Percentiles rank a stretch among this genome's conserved stretches.
phyloP scores from a whole-genome alignment of 2,888 invertebrate genomes.

The Meiosimyza platycephala region DNA sequence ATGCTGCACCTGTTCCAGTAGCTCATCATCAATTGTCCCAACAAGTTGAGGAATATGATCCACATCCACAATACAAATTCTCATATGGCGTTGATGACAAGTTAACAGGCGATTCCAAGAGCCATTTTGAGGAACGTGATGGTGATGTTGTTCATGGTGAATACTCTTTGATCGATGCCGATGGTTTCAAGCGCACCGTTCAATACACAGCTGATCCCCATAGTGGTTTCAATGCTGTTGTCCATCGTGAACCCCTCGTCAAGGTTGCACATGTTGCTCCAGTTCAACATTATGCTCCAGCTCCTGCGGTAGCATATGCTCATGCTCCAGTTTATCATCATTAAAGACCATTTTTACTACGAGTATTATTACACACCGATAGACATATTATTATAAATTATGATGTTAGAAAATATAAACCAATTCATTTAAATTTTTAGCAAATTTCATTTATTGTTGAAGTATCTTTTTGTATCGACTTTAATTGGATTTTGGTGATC shows the following conservation, averaged over 20 bases:
- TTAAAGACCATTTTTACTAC: neutral
- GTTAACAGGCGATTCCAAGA: slow-evolving; percentile 64
- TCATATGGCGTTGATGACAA: slow-evolving; percentile 63
- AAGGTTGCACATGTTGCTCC: neutral
- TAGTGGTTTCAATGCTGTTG: slow-evolving; percentile 64
- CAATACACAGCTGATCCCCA: slow-evolving; percentile 63
- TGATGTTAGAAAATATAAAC: too few species aligned
- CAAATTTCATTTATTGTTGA: too few species aligned
- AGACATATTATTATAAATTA: too few species aligned
- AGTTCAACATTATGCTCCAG: neutral
- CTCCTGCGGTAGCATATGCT: slow-evolving; percentile 2
- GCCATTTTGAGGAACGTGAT: slow-evolving; percentile 63
- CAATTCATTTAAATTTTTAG: too few species aligned
- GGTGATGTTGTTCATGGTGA: slow-evolving; percentile 65
- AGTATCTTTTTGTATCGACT: too few species aligned
- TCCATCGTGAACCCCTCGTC: slow-evolving; percentile 49
- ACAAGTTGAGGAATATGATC: slow-evolving; percentile 58
- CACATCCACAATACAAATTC: slow-evolving; percentile 63
- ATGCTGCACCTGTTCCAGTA: slow-evolving; percentile 44
- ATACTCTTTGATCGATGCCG: slow-evolving; percentile 64
- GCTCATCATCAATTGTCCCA: slow-evolving; percentile 50
- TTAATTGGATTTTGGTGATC: too few species aligned
- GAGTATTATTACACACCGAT: too few species aligned
- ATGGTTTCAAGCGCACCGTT: slow-evolving; percentile 63
- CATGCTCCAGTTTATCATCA: slow-evolving; percentile 22